Evolutionary conservation across 2,888 invertebrate species (phyloP), one percentile per base, ranked within the genome.

Genomic region (Protodeltote pygarga): DNA sequence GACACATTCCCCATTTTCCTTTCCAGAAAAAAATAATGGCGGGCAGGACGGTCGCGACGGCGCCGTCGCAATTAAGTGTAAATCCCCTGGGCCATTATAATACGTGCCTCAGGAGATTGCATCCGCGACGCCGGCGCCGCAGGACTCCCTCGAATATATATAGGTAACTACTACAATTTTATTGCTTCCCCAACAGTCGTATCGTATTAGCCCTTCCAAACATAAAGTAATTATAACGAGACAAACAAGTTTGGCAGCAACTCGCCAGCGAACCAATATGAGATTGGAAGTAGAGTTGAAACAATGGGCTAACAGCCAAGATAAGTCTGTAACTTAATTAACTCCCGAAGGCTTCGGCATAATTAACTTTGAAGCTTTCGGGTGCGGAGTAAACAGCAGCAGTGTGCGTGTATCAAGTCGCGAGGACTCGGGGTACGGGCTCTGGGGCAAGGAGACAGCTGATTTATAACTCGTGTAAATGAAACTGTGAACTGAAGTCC

Each of bases 251-350:
- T 55, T 39, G 44, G 35, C 47, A 44, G 41, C 35, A 13, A 15
- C 44, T 41, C 21, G 37, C 40, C 46, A 39, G 27, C 24, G 49
- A 35, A 35, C 52, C 61, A 48, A 50, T 58, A 64, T 49, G 23
- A 55, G 51, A 63, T 61, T 49, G 47, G 39, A 49, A 60, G 55
- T 50, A 29, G 23, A 64, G 44, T 50, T 52, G 47, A 64, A 65
- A 64, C 62, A 63, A 66, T 51, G 44, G 53, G 31, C 57, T 44
- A 52, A 60, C 40, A 48, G 45, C 47, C 38, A 55, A 70, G 71
- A 74, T 72, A 75, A 75, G 62, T 70, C 69, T 54, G 60, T 64
- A 74, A 77, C 68, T 75, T 74, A 72, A 75, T 77, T 77, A 75
- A 71, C 64, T 65, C 60, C 54, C 47, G 51, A 64, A 71, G 71